Evolutionary conservation across 1,140 invertebrate genomes (phyloP).

Genomic region (Ceratosolen fusciceps): DNA sequence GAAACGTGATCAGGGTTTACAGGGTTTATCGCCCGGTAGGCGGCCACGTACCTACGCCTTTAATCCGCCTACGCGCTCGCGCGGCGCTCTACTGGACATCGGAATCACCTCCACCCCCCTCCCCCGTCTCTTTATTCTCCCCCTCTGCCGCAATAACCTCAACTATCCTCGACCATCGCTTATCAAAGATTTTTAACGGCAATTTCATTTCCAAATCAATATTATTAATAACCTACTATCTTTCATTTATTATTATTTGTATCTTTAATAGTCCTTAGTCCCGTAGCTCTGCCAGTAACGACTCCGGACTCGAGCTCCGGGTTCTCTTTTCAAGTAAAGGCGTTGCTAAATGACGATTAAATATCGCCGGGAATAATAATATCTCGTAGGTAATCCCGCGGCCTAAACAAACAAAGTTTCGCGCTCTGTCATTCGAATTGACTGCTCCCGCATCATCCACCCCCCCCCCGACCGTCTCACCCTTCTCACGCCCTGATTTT

Average conservation of each 20-base stretch:
- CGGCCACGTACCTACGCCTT: background rate
- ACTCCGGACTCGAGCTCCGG: too few species aligned
- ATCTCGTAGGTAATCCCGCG: background rate
- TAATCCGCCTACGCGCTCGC: conserved; percentile 38
- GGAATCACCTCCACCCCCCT: conserved; percentile 35
- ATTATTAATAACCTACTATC: too few species aligned
- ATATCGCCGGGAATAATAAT: background rate
- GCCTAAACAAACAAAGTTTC: background rate
- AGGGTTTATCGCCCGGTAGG: conserved; percentile 25
- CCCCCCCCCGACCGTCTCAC: background rate
- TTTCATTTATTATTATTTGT: too few species aligned
- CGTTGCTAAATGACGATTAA: background rate
- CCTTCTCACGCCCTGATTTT: too few species aligned
- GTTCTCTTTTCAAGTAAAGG: too few species aligned
- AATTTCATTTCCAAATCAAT: too few species aligned
- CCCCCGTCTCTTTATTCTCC: conserved; percentile 1
- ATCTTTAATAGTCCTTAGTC: too few species aligned
- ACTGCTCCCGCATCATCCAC: background rate
- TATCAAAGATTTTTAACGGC: too few species aligned
- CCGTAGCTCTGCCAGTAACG: too few species aligned
- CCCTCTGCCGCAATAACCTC: too few species aligned
- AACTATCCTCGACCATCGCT: too few species aligned
- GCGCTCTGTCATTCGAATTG: background rate
- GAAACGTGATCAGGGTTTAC: conserved; percentile 44
- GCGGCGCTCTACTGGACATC: conserved; percentile 18